Evolutionary conservation across 2,797 vertebrate genomes (phyloP), one percentile per base, ranked within the genome.

Genomic region (Melanotaenia pygmaea): DNA sequence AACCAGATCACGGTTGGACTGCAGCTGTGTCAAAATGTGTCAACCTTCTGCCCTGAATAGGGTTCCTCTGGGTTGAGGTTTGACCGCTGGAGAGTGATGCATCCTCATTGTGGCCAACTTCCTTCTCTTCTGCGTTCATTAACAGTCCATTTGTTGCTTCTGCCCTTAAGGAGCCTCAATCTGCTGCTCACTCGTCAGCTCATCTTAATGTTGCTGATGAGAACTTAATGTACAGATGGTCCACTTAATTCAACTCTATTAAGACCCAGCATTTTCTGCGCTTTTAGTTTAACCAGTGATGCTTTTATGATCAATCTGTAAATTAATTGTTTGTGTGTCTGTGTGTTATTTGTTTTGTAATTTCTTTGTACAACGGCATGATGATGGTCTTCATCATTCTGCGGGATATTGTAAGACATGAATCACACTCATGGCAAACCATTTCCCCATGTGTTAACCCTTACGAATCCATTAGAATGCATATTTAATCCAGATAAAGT

Each of bases 401-500:
- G 20, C 58, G 45, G 35, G 69, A 73, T 88, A 40, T 40, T 75
- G 62, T 78, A 32, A 66, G 64, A 64, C 70, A 47, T 22, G 18
- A 20, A 79, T 65, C 79, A 45, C 75, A 84, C 89, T 86, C 84
- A 87, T 64, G 63, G 30, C 72, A 47, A 77, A 64, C 51, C 79
- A 72, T 83, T 69, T 59, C 59, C 57, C 68, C 50, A 60, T 67
- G 56, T 73, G 58, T 85, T 70, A 76, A 80, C 70, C 80, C 68
- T 76, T 81, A 68, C 83, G 67, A 87, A 90, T 86, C 80, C 75
- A 86, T 89, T 64, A 80, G 76, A 78, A 87, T 90, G 76, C 88
- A 91, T 89, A 64, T 59, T 64, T 82, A 59, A 91, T 83, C 71
- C 84, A 86, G 70, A 80, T 43, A 82, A 91, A 89, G 88, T 18